These are phyloP conservation scores for Diachasmimorpha longicaudata DNA, from an alignment of 1,140 invertebrate species.

Conservation along the genomic window DNA sequence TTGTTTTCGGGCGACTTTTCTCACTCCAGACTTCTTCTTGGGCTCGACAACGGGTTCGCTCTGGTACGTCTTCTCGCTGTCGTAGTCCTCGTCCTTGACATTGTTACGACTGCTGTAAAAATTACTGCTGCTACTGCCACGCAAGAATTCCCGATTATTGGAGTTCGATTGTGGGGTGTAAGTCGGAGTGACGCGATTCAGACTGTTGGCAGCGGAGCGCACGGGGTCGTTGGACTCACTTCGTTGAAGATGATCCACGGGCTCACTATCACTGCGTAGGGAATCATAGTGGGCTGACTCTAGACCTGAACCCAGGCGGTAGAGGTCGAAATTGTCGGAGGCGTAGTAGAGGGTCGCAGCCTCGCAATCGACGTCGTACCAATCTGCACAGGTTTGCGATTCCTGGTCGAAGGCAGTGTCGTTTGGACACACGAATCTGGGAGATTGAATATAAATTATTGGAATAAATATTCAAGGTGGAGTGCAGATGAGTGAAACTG, in stretches of 20 bases:
- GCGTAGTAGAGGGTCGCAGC: conserved; percentile 78
- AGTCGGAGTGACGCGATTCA: conserved; percentile 47
- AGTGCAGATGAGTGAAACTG: no score
- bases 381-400: conserved; percentile 88
- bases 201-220: conserved; percentile 51
- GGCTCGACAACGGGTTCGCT: conserved; percentile 51
- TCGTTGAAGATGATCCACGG: conserved; percentile 76
- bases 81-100: conserved; percentile 66
- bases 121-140: conserved; percentile 72
- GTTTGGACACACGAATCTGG: conserved; percentile 88
- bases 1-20: conserved; percentile 56
- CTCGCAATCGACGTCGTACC: conserved; percentile 87
- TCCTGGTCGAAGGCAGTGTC: conserved; percentile 92
- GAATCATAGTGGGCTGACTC: conserved; percentile 56
- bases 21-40: conserved; percentile 53
- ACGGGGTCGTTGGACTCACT: conserved; percentile 74
- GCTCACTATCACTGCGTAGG: conserved; percentile 70
- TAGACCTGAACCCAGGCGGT: conserved; percentile 74
- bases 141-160: conserved; percentile 63
- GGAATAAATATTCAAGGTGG: conserved; percentile 25
- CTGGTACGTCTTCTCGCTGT: conserved; percentile 60
- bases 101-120: conserved; percentile 71
- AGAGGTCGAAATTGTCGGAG: conserved; percentile 84
- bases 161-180: conserved; percentile 45
- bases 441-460: conserved; percentile 42